These are phyloP conservation scores for Chunga burmeisteri DNA, from an alignment of 2,113 vertebrate genomes.

Conservation along the genomic window DNA sequence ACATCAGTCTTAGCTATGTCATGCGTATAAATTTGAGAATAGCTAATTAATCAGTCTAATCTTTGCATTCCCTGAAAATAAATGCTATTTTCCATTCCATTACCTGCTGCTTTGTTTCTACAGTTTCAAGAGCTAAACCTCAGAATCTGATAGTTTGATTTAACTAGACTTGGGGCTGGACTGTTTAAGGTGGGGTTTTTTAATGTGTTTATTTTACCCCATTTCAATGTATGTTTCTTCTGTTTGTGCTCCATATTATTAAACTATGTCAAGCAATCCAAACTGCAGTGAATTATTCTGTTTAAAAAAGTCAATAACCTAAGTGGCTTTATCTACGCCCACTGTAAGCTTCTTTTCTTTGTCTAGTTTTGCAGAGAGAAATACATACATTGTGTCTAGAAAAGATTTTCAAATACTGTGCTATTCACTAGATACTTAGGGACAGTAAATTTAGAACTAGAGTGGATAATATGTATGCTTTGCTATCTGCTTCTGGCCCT, in stretches of 20 bases:
- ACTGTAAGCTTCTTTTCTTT: constrained; percentile 15
- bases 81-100: neutral
- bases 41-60: neutral
- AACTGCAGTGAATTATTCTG: neutral
- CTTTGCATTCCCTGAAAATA: neutral
- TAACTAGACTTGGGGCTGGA: neutral
- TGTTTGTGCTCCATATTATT: neutral
- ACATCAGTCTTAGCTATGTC: neutral
- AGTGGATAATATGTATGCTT: neutral
- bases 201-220: neutral
- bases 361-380: neutral
- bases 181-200: rapidly evolving
- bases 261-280: neutral
- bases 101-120: neutral
- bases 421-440: neutral
- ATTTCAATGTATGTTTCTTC: neutral
- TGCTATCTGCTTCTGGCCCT: neutral
- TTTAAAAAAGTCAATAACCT: neutral
- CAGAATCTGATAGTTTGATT: neutral
- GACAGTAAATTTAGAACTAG: neutral
- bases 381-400: neutral
- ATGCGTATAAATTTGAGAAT: neutral
- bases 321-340: constrained; percentile 16
- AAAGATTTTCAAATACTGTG: neutral
- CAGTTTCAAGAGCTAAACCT: neutral